These are phyloP conservation scores for Muntiacus muntjak DNA, from an alignment of 2,113 vertebrate species.

Conservation along the genomic window DNA sequence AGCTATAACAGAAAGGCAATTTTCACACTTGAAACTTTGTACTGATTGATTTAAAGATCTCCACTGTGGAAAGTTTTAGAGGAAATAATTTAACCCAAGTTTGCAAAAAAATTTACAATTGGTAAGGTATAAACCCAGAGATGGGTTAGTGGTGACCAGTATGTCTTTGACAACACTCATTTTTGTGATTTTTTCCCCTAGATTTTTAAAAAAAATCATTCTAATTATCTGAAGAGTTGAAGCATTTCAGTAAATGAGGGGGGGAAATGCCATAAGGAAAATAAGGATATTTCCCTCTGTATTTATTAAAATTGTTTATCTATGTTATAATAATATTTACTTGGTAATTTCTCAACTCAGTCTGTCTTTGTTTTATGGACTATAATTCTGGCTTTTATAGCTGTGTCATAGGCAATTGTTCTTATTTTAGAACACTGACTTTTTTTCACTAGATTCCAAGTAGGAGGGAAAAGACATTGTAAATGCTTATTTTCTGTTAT, in stretches of 20 bases:
- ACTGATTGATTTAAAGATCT: conserved; percentile 71
- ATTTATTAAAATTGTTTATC: not conserved
- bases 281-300: not conserved
- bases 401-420: not conserved
- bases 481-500: not conserved
- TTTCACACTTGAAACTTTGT: conserved; percentile 73
- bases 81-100: conserved; percentile 38
- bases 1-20: conserved; percentile 70
- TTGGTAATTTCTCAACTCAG: not conserved
- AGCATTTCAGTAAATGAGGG: not conserved
- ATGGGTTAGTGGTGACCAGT: not conserved
- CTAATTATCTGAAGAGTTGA: not conserved
- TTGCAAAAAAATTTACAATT: conserved; percentile 45
- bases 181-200: not conserved
- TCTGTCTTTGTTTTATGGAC: conserved; percentile 3
- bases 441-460: not conserved
- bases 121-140: not conserved
- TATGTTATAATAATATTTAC: not conserved
- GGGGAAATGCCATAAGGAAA: not conserved
- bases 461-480: not conserved
- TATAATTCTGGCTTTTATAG: conserved; percentile 6
- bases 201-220: not conserved
- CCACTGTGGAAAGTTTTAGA: conserved; percentile 57
- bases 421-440: not conserved
- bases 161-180: not conserved